phyloP scores from a whole-genome alignment of 2,888 invertebrate species.

The Catocala fraxini region DNA sequence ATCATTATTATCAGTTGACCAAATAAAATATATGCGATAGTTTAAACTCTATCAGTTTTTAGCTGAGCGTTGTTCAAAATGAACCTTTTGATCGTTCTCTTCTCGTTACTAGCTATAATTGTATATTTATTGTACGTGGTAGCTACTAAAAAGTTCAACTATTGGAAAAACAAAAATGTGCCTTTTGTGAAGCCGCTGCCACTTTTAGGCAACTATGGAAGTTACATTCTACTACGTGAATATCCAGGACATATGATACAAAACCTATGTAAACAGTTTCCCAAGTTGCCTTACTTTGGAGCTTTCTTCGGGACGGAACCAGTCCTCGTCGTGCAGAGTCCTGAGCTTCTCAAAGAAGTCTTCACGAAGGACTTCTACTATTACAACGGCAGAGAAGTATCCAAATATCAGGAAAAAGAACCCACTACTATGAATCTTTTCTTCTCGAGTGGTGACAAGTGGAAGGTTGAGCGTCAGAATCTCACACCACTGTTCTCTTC shows the following conservation, averaged over 20 bases:
- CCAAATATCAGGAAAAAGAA: conserved; percentile 57
- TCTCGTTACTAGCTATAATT: conserved; percentile 16
- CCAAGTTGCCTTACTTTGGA: conserved; percentile 63
- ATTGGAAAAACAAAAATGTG: conserved; percentile 63
- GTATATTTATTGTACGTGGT: conserved; percentile 28
- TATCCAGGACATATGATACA: conserved; percentile 44
- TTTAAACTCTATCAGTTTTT: too few relatives aligned
- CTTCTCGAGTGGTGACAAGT: conserved; percentile 62
- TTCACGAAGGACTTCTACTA: conserved; percentile 66
- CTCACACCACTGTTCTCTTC: conserved; percentile 67
- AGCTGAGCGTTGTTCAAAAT: conserved; percentile 16
- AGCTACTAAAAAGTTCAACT: conserved; percentile 46
- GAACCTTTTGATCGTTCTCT: conserved; percentile 28
- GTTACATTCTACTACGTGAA: conserved; percentile 55
- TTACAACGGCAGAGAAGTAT: conserved; percentile 63
- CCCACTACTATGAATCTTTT: conserved; percentile 59
- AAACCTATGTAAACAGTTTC: conserved; percentile 57
- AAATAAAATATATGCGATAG: too few relatives aligned
- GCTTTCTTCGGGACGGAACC: conserved; percentile 69
- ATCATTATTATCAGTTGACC: too few relatives aligned
- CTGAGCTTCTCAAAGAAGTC: conserved; percentile 61
- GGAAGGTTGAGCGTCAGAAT: conserved; percentile 69
- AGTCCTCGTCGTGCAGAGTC: conserved; percentile 61
- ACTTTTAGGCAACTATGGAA: conserved; percentile 64
- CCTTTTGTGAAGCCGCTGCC: conserved; percentile 54